A percentile compares a stretch with the other conserved stretches of the same genome.
Evolutionary conservation across 2,113 vertebrate species (phyloP).

Genomic region (Podarcis cretensis): DNA sequence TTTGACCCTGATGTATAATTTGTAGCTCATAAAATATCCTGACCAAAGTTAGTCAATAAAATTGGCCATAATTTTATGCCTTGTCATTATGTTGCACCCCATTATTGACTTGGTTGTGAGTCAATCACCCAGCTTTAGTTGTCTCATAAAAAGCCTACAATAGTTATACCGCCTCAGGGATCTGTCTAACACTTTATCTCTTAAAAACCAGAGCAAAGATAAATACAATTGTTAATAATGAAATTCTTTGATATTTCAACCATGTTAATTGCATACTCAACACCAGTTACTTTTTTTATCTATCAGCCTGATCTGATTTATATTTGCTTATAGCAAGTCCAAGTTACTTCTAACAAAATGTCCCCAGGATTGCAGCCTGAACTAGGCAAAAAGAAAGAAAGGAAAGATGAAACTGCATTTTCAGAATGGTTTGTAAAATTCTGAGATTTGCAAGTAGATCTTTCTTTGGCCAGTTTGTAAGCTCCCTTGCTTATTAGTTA

Average conservation of each 20-base stretch:
- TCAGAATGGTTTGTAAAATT: neutral
- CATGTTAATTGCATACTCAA: neutral
- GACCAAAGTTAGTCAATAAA: conserved; percentile 6
- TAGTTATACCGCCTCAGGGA: neutral
- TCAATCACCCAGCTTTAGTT: conserved; percentile 2
- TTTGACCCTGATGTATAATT: neutral
- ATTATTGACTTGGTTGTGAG: conserved; percentile 6
- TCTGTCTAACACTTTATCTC: neutral
- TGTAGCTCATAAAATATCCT: conserved; percentile 15
- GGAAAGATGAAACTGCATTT: neutral
- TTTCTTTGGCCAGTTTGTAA: neutral
- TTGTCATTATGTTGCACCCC: conserved; percentile 3
- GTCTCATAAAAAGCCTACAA: neutral
- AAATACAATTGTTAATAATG: neutral
- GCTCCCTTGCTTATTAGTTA: conserved; percentile 10
- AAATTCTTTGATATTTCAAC: neutral
- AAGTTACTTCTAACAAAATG: neutral
- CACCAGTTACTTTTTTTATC: neutral
- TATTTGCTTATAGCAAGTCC: neutral
- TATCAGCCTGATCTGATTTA: neutral
- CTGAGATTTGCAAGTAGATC: neutral
- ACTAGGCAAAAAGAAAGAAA: neutral
- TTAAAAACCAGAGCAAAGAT: neutral
- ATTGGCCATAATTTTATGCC: neutral
- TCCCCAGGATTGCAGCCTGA: neutral